phyloP scores from a whole-genome alignment of 2,797 vertebrate species.

The Sebastiscus tertius region DNA sequence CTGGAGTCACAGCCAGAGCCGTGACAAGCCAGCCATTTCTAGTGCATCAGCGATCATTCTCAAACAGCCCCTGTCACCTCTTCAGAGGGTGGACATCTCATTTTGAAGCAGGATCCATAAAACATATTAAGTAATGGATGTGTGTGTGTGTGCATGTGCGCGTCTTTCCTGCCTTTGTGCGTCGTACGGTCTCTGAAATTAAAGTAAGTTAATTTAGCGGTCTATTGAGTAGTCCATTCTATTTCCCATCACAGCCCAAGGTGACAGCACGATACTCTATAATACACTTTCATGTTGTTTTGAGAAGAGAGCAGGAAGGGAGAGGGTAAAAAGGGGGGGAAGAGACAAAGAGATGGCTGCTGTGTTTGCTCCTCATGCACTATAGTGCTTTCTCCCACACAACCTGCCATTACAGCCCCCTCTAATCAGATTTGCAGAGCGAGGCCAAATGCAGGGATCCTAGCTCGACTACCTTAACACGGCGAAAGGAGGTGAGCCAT shows the following conservation, averaged over 20 bases:
- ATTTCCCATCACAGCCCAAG: constrained; percentile 72
- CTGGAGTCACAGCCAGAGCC: too few relatives aligned
- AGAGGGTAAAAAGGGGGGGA: background rate
- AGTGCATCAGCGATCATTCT: constrained; percentile 14
- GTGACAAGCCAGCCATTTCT: constrained; percentile 13
- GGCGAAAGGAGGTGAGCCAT: constrained; percentile 40
- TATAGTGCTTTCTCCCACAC: constrained; percentile 58
- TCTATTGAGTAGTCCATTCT: constrained; percentile 67
- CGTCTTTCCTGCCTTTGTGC: constrained; percentile 5
- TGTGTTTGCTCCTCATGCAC: constrained; percentile 50
- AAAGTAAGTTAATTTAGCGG: constrained; percentile 71
- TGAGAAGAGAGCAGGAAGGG: constrained; percentile 21
- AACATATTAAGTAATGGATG: constrained; percentile 32
- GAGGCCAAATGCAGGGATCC: constrained; percentile 54
- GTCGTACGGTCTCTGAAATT: constrained; percentile 48
- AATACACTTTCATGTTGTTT: constrained; percentile 65
- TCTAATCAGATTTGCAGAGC: constrained; percentile 72
- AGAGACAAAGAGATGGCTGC: background rate
- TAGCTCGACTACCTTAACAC: constrained; percentile 46
- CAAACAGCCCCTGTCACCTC: constrained; percentile 44
- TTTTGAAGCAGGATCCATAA: constrained; percentile 40
- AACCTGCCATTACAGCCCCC: constrained; percentile 60
- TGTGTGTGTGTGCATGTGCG: background rate
- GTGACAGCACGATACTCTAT: constrained; percentile 63
- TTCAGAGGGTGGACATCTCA: constrained; percentile 41